Evolutionary conservation across 2,888 invertebrate species (phyloP).

Genomic region (Ditylenchus weischeri): DNA sequence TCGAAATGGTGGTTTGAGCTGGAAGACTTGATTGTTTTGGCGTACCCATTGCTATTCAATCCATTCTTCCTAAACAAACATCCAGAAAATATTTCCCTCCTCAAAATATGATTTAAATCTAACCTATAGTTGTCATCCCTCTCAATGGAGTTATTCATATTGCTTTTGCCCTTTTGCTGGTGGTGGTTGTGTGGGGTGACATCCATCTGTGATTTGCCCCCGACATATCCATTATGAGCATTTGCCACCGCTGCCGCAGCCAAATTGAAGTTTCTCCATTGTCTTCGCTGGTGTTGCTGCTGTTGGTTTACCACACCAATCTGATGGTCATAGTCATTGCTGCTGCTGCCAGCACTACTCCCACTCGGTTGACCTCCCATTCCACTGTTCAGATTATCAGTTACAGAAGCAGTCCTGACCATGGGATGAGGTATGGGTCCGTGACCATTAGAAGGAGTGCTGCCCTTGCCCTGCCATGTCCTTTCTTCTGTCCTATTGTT

Average conservation of each 20-base stretch:
- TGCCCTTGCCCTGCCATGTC: neutral
- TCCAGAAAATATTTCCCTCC: neutral
- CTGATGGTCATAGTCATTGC: slow-evolving; percentile 17
- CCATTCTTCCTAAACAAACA: neutral
- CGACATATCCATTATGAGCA: too few species aligned
- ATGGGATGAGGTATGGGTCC: neutral
- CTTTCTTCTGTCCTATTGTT: neutral
- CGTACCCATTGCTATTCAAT: neutral
- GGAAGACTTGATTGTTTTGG: slow-evolving; percentile 9
- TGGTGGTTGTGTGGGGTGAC: neutral
- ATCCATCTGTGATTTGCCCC: neutral
- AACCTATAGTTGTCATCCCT: slow-evolving; percentile 16
- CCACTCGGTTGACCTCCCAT: slow-evolving; percentile 13
- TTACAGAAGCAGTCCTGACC: neutral
- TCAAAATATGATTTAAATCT: neutral
- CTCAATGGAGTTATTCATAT: slow-evolving; percentile 23
- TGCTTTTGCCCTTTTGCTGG: neutral
- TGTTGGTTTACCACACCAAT: slow-evolving; percentile 12
- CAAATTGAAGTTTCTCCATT: neutral
- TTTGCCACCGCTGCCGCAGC: slow-evolving; percentile 1
- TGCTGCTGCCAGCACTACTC: slow-evolving; percentile 14
- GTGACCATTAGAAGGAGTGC: neutral
- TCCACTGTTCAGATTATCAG: slow-evolving; percentile 8
- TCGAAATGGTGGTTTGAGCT: neutral
- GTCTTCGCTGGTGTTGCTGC: slow-evolving; percentile 8